Evolutionary conservation across 2,113 vertebrate genomes (phyloP), one percentile per base, ranked within the genome.

Genomic region (Lasiurus borealis): DNA sequence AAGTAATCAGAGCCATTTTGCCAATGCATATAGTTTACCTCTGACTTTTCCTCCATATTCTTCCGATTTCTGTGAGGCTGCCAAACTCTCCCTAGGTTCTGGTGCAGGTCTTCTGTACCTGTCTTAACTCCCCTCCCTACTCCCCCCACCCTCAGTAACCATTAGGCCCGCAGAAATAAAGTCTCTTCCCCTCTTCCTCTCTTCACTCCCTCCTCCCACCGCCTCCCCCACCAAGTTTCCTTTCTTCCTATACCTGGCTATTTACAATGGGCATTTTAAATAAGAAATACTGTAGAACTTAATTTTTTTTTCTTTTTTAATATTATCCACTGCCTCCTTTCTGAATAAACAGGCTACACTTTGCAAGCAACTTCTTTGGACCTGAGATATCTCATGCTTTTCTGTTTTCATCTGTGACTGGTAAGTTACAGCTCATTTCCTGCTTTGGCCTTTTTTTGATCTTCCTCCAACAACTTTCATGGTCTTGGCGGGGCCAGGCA

Each of bases 381-480:
- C 29, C 44, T 94, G 71, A 25, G 76, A 21, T 27, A 27, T 62
- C 69, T 88, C 52, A 40, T 85, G 77, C 25, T 85, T 93, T 91
- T 91, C 75, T 83, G 10, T 89, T 94, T 87, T 88, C 31, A 69
- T 95, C 69, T 31, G 86, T 80, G 59, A 92, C 46, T 93, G 59
- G 95, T 81, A 88, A 93, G 52, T 88, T 81, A 94, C 34, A 96
- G 90, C 90, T 96, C 62, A 88, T 96, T 97, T 97, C 90, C 72
- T 89, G 85, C 86, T 82, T 85, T 82, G 64, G 31, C n/a, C 46
- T 29, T 62, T 21, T 76, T 78, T 81, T 77, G 5, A 76, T 95
- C 72, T 77, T 81, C 90, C 52, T 95, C 84, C 93, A 59, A 90
- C 59, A 64, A 18, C 16, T 84, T 89, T 75, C 52, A 59, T 0